Base-by-base conservation (phyloP, 2,888 invertebrate genomes). In the Zelleria hepariella region DNA sequence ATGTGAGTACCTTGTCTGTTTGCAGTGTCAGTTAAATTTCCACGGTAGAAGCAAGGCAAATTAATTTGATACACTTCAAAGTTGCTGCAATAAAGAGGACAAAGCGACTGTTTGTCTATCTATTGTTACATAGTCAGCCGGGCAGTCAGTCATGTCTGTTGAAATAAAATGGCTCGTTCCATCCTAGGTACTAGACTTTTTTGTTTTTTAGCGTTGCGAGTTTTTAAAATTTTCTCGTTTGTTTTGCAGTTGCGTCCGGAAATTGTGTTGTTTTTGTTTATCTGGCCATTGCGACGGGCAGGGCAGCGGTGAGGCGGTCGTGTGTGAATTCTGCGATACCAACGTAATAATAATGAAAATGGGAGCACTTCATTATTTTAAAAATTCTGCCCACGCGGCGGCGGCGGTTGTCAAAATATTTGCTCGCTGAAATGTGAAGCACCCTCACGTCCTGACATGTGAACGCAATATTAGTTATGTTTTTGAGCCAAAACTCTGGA, bases 301-400 rank as follows among this genome's bases (percentile, higher is more conserved):
- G 71, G 72, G 70, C 75, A 68, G 77, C 32, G 32, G 76, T 72
- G 71, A 72, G 68, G 69, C 83, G 81, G 75, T 77, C 75, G 78
- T 78, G 85, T 82, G 78, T 80, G 74, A 81, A 81, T 85, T 83
- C 86, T 75, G 78, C 73, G 83, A 85, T 83, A 81, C 72, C 70
- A 73, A 65, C 64, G 73, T 51, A 52, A 47, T 23, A 18, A 51
- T 51, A 51, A 23, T 42, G 42, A 56, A 56, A 27, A 15, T 42
- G 10, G 10, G 2, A 15, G 32, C n/a, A n/a, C n/a, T n/a, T 15
- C 32, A 10, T 42, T 42, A 5, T 42, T 42, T 26, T 42, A 15
- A 42, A 42, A 42, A 42, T 15, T 15, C 32, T 42, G 32, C 32
- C 32, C 32, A 42, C 32, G 15, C 32, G 32, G 15, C 32, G 15